Evolutionary conservation across 2,888 invertebrate species (phyloP).

Genomic region (Camponotus fellah): DNA sequence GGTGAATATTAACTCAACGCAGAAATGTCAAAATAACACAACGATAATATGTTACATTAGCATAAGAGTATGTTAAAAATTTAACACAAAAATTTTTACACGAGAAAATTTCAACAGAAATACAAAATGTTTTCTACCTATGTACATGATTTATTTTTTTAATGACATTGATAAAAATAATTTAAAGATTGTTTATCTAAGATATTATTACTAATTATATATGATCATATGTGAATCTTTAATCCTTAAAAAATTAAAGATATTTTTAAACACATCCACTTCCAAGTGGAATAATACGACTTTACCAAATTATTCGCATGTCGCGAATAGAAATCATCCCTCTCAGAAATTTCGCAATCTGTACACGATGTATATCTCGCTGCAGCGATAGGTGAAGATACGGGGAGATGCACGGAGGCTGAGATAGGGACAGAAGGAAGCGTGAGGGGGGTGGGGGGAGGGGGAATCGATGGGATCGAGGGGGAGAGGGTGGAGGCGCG

Average conservation of each 20-base stretch:
- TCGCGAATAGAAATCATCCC: conserved; percentile 1
- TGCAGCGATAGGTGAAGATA: conserved; percentile 63
- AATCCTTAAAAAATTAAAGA: not conserved
- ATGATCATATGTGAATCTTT: not conserved
- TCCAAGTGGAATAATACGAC: not conserved
- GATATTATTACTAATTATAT: not conserved
- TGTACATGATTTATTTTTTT: not conserved
- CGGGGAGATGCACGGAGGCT: conserved; percentile 62
- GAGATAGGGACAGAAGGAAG: conserved; percentile 58
- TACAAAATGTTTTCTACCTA: too few species aligned
- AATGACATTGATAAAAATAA: not conserved
- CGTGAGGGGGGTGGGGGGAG: conserved; percentile 8
- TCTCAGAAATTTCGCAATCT: conserved; percentile 34
- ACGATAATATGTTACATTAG: too few species aligned
- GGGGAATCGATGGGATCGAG: not conserved
- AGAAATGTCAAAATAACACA: too few species aligned
- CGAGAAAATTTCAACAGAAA: too few species aligned
- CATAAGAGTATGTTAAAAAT: too few species aligned
- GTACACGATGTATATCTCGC: conserved; percentile 56
- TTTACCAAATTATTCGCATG: not conserved
- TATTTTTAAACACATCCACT: not conserved
- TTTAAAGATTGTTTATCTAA: not conserved
- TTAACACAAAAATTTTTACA: too few species aligned
- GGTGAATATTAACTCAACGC: too few species aligned
- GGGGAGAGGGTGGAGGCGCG: conserved; percentile 54